Evolutionary conservation across 2,888 invertebrate species (phyloP).

Genomic region (Amiota minor): DNA sequence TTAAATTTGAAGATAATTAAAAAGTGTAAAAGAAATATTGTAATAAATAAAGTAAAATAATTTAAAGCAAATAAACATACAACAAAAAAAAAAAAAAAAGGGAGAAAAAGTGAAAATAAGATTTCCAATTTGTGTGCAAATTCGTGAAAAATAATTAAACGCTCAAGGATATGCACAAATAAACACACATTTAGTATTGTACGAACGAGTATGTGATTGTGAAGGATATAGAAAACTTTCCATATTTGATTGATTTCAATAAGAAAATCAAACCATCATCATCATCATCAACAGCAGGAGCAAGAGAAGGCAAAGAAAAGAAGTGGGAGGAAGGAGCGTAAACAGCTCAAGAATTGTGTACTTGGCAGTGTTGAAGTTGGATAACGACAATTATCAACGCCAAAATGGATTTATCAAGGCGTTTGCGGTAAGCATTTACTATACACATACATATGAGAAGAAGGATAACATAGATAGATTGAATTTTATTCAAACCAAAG

Average conservation of each 20-base stretch:
- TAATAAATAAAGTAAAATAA: background rate
- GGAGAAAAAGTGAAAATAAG: background rate
- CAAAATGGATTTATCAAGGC: constrained; percentile 74
- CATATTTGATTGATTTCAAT: background rate
- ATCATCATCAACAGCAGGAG: background rate
- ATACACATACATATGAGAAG: constrained; percentile 38
- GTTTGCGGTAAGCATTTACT: constrained; percentile 71
- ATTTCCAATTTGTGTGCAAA: background rate
- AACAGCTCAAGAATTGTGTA: background rate
- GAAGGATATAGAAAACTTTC: constrained; percentile 14
- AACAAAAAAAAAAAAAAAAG: background rate
- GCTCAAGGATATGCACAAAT: constrained; percentile 24
- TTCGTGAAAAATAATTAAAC: constrained; percentile 18
- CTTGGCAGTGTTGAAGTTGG: constrained; percentile 34
- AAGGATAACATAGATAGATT: constrained; percentile 11
- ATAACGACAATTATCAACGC: constrained; percentile 52
- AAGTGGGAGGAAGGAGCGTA: constrained; percentile 1
- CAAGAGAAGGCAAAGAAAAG: background rate
- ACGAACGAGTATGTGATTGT: constrained; percentile 19
- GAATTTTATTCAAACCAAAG: too few relatives aligned
- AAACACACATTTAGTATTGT: background rate
- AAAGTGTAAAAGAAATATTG: background rate
- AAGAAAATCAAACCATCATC: background rate
- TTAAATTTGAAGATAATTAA: background rate
- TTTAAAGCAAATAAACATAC: background rate